phyloP scores from a whole-genome alignment of 2,888 invertebrate species.

The Protodeltote pygarga region DNA sequence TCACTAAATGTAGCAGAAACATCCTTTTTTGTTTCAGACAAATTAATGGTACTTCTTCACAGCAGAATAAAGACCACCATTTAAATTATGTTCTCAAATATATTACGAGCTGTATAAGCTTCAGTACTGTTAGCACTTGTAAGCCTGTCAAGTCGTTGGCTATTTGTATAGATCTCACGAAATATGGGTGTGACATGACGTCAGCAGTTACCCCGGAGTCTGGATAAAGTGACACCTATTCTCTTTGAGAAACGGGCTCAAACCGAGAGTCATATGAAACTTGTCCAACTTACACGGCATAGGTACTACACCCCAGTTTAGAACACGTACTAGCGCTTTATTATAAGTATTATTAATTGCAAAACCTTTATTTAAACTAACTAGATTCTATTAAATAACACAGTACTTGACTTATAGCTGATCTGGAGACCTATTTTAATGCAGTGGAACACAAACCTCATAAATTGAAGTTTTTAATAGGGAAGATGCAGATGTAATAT shows the following conservation, averaged over 20 bases:
- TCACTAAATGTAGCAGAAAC: neutral
- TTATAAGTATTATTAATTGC: constrained; percentile 23
- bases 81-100: constrained; percentile 5
- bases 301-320: too few relatives aligned
- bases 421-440: too few relatives aligned
- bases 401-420: too few relatives aligned
- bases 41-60: too few relatives aligned
- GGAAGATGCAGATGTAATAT: too few relatives aligned
- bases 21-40: neutral
- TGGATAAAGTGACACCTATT: constrained; percentile 26
- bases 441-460: too few relatives aligned
- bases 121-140: constrained; percentile 18
- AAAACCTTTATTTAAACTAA: constrained; percentile 14
- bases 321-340: constrained; percentile 33
- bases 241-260: constrained; percentile 33
- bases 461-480: too few relatives aligned
- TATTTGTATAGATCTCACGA: constrained; percentile 42
- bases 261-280: constrained; percentile 25
- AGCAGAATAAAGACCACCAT: too few relatives aligned
- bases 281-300: constrained; percentile 31
- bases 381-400: too few relatives aligned
- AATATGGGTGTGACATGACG: constrained; percentile 34
- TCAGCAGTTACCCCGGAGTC: constrained; percentile 19
- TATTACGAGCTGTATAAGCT: constrained; percentile 15
- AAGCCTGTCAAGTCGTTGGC: constrained; percentile 31